Evolutionary conservation across 2,113 vertebrate species (phyloP).

Genomic region (Bujurquina vittata): DNA sequence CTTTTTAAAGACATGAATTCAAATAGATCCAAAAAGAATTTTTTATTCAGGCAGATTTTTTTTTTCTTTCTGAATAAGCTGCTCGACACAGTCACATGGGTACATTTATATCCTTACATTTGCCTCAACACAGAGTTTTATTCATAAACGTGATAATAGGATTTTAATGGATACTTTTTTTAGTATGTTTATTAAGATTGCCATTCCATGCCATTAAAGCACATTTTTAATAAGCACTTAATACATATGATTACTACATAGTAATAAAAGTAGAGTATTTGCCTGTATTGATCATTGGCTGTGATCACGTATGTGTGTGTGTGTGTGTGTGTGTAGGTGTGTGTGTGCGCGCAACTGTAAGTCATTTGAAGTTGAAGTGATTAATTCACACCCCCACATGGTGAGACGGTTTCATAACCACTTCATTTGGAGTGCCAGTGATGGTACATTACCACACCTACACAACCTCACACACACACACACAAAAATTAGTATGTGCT

Average conservation of each 20-base stretch:
- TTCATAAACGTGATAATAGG: not conserved
- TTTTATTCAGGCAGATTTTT: too few relatives aligned
- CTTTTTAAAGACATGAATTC: too few relatives aligned
- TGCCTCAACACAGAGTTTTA: not conserved
- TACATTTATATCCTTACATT: too few relatives aligned
- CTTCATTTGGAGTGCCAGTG: constrained; percentile 37
- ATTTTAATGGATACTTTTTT: not conserved
- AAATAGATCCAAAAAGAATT: too few relatives aligned
- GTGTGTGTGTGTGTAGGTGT: not conserved
- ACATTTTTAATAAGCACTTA: not conserved
- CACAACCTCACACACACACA: not conserved
- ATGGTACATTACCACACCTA: not conserved
- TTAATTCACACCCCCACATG: constrained; percentile 56
- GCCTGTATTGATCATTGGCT: not conserved
- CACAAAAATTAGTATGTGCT: not conserved
- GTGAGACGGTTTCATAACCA: constrained; percentile 48
- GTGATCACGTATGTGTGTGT: not conserved
- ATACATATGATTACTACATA: not conserved
- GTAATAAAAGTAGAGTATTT: not conserved
- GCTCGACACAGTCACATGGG: too few relatives aligned
- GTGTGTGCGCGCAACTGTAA: not conserved
- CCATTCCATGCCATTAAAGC: not conserved
- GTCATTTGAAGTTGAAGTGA: constrained; percentile 28
- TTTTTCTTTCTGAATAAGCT: too few relatives aligned
- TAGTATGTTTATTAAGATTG: too few relatives aligned